Base-by-base conservation (phyloP, 2,888 invertebrate species). In the Cacoxenus indagator region DNA sequence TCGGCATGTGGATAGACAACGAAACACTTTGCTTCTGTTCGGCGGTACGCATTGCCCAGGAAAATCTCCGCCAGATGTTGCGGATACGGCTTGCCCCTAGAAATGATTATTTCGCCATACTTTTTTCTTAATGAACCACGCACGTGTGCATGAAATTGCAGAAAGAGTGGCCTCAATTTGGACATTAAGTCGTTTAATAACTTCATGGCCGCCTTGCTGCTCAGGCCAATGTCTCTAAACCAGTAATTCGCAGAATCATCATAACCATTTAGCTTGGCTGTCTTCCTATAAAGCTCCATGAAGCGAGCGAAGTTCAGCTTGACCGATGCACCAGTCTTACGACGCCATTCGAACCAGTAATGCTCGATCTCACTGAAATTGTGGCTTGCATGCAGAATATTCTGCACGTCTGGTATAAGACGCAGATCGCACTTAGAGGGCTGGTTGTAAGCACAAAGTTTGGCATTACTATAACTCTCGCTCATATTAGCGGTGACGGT, bases 401-500 rank as follows among this genome's bases (percentile, higher is more conserved):
- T 70, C 73, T 87, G 87, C 2, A 87, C 85, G 14, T 86, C 82
- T 2, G 95, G 95, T 85, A 95, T 94, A 29, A 95, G 88, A 9
- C 90, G 84, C 17, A 95, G 86, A 78, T 93, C 91, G 76, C 95
- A 95, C 75, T 92, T 92, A 0, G 82, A 85, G 0, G 85, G 82
- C 70, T 93, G 89, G 26, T 90, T 90, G 78, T 88, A 94, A 4
- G 91, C 91, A 79, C 95, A 95, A n/a, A 95, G 91, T 84, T 92
- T 92, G 0, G 93, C 91, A 1, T 91, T 94, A 0, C 92, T 91
- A 82, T 94, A 95, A 72, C 92, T 92, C 0, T 92, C 90, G 79
- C 92, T 91, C 95, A 96, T 95, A 14, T 92, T 91, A 0, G 92
- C 91, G 0, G 92, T 90, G 0, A 91, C 89, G 75, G 91, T 90